Evolutionary conservation across 1,140 invertebrate species (phyloP).

Genomic region (Nasonia longicornis): DNA sequence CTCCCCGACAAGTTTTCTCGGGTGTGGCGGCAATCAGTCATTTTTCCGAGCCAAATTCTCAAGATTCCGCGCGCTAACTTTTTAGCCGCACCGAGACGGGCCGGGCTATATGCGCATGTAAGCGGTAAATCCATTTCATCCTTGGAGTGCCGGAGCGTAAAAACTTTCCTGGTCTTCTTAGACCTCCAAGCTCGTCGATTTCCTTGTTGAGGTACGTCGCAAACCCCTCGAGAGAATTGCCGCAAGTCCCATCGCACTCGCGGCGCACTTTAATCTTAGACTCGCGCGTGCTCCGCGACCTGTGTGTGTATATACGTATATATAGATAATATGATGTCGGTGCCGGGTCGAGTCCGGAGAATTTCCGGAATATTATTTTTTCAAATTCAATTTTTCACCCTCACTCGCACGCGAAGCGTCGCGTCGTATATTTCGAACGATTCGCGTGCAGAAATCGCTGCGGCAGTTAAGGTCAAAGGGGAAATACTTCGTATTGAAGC

Average conservation of each 20-base stretch:
- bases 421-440: too few species aligned
- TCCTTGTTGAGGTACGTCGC: constrained; percentile 38
- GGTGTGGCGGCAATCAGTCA: neutral
- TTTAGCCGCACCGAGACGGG: constrained; percentile 8
- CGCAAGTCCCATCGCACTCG: constrained; percentile 32
- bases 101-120: constrained; percentile 12
- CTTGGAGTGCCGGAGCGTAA: constrained; percentile 23
- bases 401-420: neutral
- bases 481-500: neutral
- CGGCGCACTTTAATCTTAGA: constrained; percentile 37
- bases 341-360: neutral
- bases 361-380: constrained; percentile 27
- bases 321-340: neutral
- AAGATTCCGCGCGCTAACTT: constrained; percentile 27
- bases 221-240: constrained; percentile 30
- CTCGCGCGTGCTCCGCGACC: neutral
- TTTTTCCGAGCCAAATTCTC: constrained; percentile 20
- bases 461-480: neutral
- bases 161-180: constrained; percentile 29
- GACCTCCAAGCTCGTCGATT: constrained; percentile 32
- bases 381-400: constrained; percentile 19
- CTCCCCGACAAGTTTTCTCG: neutral
- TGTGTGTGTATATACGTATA: neutral
- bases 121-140: constrained; percentile 40
- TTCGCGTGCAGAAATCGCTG: too few species aligned